Base-by-base conservation (phyloP, 1,140 invertebrate species). In the Aradophagus sp. region DNA sequence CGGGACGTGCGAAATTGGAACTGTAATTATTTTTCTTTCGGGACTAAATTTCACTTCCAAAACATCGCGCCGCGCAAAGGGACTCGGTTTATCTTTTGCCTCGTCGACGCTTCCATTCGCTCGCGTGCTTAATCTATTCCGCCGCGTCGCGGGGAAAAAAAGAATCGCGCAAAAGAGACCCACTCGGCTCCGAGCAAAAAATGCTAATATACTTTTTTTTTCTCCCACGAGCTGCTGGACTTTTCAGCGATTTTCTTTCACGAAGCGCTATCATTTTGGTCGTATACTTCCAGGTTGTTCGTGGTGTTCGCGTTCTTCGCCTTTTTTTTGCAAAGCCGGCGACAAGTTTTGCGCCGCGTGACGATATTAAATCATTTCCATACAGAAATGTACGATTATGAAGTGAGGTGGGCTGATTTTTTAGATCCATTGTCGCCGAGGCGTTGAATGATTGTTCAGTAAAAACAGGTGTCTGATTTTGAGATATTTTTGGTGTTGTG, bases 21-120 rank as follows among this genome's bases (percentile, higher is more conserved):
- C 67, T 69, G 70, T 75, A 80, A 80, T 80, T 80, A 78, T 80
- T 80, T 80, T 75, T 74, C 70, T 74, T 76, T 65, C 61, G 44
- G 63, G 38, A 39, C 44, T 47, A 63, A 73, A 66, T 71, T 75
- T 73, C 66, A 68, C 67, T 71, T 62, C 48, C 56, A 61, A 73
- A 73, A 66, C 62, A 59, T 42, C 35, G 20, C 23, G 16, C 29
- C 20, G 55, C 35, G 62, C 35, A 59, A 63, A 73, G 71, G 59
- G 59, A 66, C 50, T 31, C 31, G 55, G 63, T 68, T 73, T 73
- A 68, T 73, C 70, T 73, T 73, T 70, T 38, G 55, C 42, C 68
- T 61, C 62, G 66, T 61, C 68, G 62, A 63, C 71, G 71, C 55
- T 58, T 56, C 63, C 47, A 63, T 73, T 55, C 55, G 44, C 34